Evolutionary conservation across 2,113 vertebrate genomes (phyloP).

Genomic region (Paraplagusia blochii): DNA sequence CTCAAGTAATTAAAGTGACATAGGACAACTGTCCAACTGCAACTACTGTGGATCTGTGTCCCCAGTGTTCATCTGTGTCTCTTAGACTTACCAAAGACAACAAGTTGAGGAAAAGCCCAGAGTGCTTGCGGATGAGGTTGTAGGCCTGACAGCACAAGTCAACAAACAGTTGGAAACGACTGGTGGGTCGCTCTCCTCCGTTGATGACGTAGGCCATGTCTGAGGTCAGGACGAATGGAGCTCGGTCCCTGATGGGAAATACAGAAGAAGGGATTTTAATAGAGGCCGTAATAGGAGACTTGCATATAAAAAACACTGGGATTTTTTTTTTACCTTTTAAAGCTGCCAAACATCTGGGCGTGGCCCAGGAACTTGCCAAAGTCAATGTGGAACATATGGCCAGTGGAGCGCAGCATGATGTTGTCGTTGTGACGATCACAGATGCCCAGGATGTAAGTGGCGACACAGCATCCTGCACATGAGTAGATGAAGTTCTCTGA

Average conservation of each 20-base stretch:
- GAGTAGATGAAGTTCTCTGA: constrained; percentile 99
- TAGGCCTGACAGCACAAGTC: constrained; percentile 97
- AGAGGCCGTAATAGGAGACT: neutral
- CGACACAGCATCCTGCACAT: constrained; percentile 96
- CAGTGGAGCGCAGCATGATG: constrained; percentile 96
- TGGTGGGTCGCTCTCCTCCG: constrained; percentile 94
- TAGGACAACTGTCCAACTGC: too few species aligned
- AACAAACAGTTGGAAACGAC: constrained; percentile 96
- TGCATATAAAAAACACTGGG: too few species aligned
- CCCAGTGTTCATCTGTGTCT: neutral
- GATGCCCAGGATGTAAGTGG: constrained; percentile 94
- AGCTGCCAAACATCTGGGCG: constrained; percentile 97
- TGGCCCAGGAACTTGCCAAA: constrained; percentile 98
- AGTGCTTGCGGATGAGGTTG: constrained; percentile 94
- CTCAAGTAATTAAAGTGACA: too few species aligned
- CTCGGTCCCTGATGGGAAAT: constrained; percentile 84
- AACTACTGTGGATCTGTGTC: too few species aligned
- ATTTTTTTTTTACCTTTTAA: constrained; percentile 83
- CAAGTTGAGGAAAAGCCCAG: constrained; percentile 93
- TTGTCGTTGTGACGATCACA: constrained; percentile 98
- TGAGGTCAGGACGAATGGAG: constrained; percentile 95
- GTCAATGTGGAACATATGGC: constrained; percentile 99
- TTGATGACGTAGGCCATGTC: constrained; percentile 99
- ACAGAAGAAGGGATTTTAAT: neutral
- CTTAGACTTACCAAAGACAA: constrained; percentile 85